These are phyloP conservation scores for Pipistrellus pygmaeus DNA, from an alignment of 2,797 vertebrate species.

Conservation along the genomic window DNA sequence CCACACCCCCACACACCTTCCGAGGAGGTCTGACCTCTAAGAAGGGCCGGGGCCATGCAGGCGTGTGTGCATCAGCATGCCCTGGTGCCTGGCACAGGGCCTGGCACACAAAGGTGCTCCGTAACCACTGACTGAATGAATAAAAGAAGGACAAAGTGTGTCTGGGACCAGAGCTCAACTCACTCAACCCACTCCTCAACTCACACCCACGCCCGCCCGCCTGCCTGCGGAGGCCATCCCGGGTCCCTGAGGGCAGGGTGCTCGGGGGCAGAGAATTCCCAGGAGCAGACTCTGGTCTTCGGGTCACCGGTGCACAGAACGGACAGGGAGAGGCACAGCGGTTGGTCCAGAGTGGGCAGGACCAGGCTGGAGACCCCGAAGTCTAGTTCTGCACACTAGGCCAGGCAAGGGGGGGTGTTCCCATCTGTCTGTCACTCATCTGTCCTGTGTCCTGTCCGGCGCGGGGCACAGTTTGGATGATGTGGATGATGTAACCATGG, in stretches of 20 bases:
- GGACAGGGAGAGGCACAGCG: not conserved
- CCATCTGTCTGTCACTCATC: not conserved
- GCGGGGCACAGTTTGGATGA: not conserved
- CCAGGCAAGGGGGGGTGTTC: not conserved
- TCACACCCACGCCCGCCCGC: not conserved
- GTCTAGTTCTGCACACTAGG: not conserved
- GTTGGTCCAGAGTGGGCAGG: not conserved
- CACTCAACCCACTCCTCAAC: not conserved
- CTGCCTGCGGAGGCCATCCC: not conserved
- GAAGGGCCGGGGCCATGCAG: not conserved
- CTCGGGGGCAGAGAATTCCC: slow-evolving; percentile 8
- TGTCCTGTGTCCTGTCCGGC: not conserved
- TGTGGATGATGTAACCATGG: not conserved
- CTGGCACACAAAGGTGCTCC: not conserved
- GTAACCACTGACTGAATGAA: not conserved
- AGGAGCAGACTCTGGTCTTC: not conserved
- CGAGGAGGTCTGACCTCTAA: not conserved
- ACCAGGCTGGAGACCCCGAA: not conserved
- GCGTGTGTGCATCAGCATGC: rapidly evolving
- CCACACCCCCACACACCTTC: not conserved
- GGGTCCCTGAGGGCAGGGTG: not conserved
- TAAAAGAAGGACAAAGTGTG: not conserved
- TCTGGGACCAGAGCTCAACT: not conserved
- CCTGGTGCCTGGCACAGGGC: not conserved
- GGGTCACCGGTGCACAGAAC: not conserved